Evolutionary conservation across 1,140 invertebrate genomes (phyloP).

Genomic region (Trialeurodes vaporariorum): DNA sequence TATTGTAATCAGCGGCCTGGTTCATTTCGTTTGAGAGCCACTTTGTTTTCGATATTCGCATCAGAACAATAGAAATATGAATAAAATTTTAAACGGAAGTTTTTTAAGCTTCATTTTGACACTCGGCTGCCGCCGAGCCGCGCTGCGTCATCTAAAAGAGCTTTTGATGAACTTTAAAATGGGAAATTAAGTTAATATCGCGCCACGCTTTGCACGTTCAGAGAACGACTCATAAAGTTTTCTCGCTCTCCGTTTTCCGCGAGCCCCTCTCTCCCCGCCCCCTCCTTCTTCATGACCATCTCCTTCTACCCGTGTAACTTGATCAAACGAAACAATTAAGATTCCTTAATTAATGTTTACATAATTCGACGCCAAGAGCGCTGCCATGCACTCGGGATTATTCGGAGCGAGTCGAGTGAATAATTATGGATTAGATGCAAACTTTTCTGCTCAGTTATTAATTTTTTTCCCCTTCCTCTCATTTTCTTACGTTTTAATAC

Average conservation of each 20-base stretch:
- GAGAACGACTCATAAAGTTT: too few relatives aligned
- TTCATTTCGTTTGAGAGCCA: too few relatives aligned
- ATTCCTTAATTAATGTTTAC: slow-evolving; percentile 1
- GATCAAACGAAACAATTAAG: not conserved
- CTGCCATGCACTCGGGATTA: too few relatives aligned
- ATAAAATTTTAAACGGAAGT: not conserved
- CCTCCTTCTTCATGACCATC: not conserved
- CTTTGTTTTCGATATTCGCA: too few relatives aligned
- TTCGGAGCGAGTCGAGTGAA: too few relatives aligned
- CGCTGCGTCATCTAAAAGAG: too few relatives aligned
- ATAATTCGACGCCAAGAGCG: not conserved
- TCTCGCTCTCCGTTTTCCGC: too few relatives aligned
- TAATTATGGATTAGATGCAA: not conserved
- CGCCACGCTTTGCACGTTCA: not conserved
- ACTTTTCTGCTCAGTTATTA: not conserved
- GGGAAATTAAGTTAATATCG: not conserved
- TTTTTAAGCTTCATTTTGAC: not conserved
- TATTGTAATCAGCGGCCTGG: too few relatives aligned
- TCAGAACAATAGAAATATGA: too few relatives aligned
- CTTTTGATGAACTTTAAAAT: not conserved
- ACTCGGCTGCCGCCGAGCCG: not conserved
- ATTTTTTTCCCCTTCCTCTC: not conserved
- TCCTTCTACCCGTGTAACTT: not conserved
- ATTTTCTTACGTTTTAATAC: not conserved
- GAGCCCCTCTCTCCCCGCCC: too few relatives aligned